Base-by-base conservation (phyloP, 2,797 vertebrate genomes). In the Notolepis coatsorum region DNA sequence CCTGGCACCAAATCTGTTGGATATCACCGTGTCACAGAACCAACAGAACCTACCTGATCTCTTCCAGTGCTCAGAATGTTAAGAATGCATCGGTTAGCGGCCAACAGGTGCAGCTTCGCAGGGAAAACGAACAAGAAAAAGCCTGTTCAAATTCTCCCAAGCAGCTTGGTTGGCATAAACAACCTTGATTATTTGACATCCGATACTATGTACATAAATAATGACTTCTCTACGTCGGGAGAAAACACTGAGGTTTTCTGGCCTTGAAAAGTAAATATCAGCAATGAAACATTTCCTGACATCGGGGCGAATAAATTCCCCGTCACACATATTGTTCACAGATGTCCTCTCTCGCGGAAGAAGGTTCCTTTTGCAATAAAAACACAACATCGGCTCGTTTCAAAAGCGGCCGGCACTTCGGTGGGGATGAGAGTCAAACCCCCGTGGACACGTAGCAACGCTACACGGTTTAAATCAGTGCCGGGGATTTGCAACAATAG, bases 311-410 rank as follows among this genome's bases (percentile, higher is more conserved):
- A 82, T 69, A 59, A 49, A 81, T 81, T 68, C 46, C 50, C 21
- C 69, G 64, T 53, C 28, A 61, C 84, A 65, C 75, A 86, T 80
- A 84, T 87, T 88, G 82, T 55, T 77, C 80, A 42, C 89, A 91
- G 86, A 90, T 91, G 89, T 90, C 55, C 31, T 20, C 61, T 75
- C 71, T 80, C 61, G 20, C 13, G 58, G 75, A 65, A 35, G n/a
- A n/a, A 62, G 10, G 49, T 60, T 61, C 61, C 31, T 1, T 7
- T 50, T 73, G 57, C 47, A 57, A 60, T 69, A 63, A 82, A 85
- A 80, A 30, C n/a, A 33, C 63, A 76, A 81, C 80, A 79, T 81
- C 72, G 84, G 82, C 71, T 82, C 88, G 87, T 85, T 85, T 65
- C 69, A 49, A 73, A 81, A 75, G 70, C 72, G 71, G n/a, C n/a